A percentile compares a stretch with the other conserved stretches of the same genome.
These are phyloP conservation scores for Daktulosphaira vitifoliae DNA, from an alignment of 1,140 invertebrate species.

Conservation along the genomic window DNA sequence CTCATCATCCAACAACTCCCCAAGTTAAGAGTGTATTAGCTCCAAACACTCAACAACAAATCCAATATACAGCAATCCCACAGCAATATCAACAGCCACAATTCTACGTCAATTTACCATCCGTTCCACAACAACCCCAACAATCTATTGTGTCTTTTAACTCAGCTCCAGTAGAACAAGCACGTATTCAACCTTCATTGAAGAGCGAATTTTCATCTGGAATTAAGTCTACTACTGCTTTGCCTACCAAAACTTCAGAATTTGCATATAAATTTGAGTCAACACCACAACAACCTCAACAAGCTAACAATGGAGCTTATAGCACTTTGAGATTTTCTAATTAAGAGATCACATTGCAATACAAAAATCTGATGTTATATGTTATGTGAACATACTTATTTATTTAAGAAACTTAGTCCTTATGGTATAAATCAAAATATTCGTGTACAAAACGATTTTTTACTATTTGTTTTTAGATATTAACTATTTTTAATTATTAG, in stretches of 20 bases:
- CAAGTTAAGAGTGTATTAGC: not conserved
- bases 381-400: too few relatives aligned
- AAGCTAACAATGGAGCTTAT: conserved; percentile 5
- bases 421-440: too few relatives aligned
- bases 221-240: conserved; percentile 12
- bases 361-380: too few relatives aligned
- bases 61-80: not conserved
- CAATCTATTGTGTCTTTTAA: not conserved
- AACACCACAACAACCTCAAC: not conserved
- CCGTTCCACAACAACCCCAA: not conserved
- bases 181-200: conserved; percentile 4
- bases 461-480: too few relatives aligned
- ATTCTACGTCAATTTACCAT: not conserved
- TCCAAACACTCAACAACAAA: not conserved
- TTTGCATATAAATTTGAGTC: conserved; percentile 26
- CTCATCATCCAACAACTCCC: not conserved
- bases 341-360: too few relatives aligned
- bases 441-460: too few relatives aligned
- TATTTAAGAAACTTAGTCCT: too few relatives aligned
- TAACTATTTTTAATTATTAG: too few relatives aligned
- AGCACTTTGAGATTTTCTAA: conserved; percentile 7
- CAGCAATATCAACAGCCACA: conserved; percentile 17
- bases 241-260: not conserved
- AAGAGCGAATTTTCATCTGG: conserved; percentile 24
- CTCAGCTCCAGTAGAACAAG: not conserved